phyloP scores from a whole-genome alignment of 2,113 vertebrate genomes.

The Lepisosteus oculatus region DNA sequence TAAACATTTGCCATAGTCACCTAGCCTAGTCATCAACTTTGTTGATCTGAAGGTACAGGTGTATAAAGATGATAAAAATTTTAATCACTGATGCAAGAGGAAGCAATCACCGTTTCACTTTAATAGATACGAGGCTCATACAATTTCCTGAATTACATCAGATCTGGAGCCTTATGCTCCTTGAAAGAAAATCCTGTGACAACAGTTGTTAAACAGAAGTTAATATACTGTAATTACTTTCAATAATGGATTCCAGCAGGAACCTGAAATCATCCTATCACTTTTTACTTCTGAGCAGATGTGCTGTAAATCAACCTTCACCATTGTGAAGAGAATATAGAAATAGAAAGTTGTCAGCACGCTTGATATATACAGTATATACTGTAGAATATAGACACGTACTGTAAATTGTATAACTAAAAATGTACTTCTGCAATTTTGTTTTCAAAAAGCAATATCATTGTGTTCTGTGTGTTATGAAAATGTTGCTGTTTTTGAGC shows the following conservation, averaged over 20 bases:
- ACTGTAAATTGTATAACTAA: no score
- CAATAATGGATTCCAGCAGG: slow-evolving; percentile 5
- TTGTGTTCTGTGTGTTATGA: no score
- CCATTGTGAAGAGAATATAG: background rate
- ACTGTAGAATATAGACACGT: no score
- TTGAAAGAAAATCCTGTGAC: slow-evolving; percentile 12
- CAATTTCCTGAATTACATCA: slow-evolving; percentile 24
- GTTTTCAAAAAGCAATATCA: no score
- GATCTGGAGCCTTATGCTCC: slow-evolving; percentile 5
- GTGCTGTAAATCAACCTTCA: slow-evolving; percentile 2
- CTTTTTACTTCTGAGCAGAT: background rate
- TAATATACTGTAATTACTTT: slow-evolving; percentile 12
- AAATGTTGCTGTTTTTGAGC: no score
- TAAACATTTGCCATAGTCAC: no score
- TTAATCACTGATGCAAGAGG: slow-evolving; percentile 16
- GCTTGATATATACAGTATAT: no score
- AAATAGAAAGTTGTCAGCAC: no score
- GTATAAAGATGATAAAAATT: no score
- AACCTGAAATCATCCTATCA: slow-evolving; percentile 13
- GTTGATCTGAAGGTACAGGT: no score
- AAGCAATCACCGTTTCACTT: slow-evolving; percentile 3
- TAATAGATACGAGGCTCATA: slow-evolving; percentile 11
- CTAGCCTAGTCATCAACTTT: no score
- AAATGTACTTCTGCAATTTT: no score
- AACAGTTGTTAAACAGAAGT: slow-evolving; percentile 6